phyloP scores from a whole-genome alignment of 1,140 invertebrate genomes.

The Heliconius nattereri region DNA sequence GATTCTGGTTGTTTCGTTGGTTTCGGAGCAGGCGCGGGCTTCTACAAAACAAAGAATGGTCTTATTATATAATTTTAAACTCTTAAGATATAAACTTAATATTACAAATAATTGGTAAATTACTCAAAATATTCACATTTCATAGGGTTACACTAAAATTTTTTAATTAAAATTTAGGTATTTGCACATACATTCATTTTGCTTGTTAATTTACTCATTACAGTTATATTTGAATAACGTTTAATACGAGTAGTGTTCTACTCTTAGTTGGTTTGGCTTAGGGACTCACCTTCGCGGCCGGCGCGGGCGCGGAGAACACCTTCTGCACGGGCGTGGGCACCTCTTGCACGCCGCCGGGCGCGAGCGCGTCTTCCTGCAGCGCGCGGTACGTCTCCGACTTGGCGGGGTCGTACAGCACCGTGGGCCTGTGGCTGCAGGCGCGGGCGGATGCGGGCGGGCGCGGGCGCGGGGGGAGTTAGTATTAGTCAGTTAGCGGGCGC shows the following conservation, averaged over 20 bases:
- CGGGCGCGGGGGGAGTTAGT: slow-evolving; percentile 60
- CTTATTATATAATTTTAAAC: background rate
- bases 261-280: background rate
- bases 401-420: slow-evolving; percentile 89
- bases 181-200: too few relatives aligned
- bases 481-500: slow-evolving; percentile 78
- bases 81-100: too few relatives aligned
- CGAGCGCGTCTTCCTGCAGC: slow-evolving; percentile 88
- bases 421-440: slow-evolving; percentile 83
- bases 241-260: too few relatives aligned
- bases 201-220: too few relatives aligned
- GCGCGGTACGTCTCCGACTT: slow-evolving; percentile 92
- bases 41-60: slow-evolving; percentile 27
- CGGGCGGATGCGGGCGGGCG: slow-evolving; percentile 45
- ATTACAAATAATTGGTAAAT: too few relatives aligned
- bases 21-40: slow-evolving; percentile 65
- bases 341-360: slow-evolving; percentile 84
- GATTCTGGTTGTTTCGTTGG: slow-evolving; percentile 54
- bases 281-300: slow-evolving; percentile 78
- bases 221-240: too few relatives aligned
- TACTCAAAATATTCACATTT: too few relatives aligned
- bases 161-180: too few relatives aligned
- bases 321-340: slow-evolving; percentile 86
- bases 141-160: too few relatives aligned
- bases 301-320: slow-evolving; percentile 87